Conservation (phyloP, 2,797 vertebrate genomes). For the Synaphobranchus kaupii region DNA sequence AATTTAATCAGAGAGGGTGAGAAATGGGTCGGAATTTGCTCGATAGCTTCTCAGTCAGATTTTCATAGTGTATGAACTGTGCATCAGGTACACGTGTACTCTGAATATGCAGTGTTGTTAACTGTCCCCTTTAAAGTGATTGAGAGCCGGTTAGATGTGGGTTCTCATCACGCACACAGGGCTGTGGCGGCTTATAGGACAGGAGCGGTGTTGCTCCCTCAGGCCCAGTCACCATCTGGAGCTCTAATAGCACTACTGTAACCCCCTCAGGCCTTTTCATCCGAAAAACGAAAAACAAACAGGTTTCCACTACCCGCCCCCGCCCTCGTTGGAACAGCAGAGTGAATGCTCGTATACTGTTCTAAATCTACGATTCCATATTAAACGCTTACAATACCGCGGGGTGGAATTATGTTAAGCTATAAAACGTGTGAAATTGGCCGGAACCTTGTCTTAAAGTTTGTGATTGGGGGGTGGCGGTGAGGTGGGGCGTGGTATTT, state of each 20-base stretch:
- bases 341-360: background rate
- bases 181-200: background rate
- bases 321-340: background rate
- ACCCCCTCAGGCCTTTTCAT: background rate
- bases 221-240: background rate
- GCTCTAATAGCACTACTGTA: background rate
- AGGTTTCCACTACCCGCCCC: background rate
- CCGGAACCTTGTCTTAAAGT: background rate
- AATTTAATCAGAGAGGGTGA: no score
- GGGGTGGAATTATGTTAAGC: background rate
- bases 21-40: no score
- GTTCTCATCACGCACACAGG: background rate
- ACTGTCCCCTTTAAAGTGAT: background rate
- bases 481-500: background rate
- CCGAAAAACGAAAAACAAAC: slow-evolving; percentile 1
- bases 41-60: background rate
- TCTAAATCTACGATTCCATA: background rate
- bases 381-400: background rate
- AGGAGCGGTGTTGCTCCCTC: background rate
- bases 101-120: background rate
- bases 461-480: background rate
- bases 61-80: background rate
- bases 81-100: background rate
- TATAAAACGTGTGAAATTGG: background rate
- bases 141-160: background rate